Conservation (phyloP, 2,888 invertebrate genomes). For the Drosophila subquinaria region DNA sequence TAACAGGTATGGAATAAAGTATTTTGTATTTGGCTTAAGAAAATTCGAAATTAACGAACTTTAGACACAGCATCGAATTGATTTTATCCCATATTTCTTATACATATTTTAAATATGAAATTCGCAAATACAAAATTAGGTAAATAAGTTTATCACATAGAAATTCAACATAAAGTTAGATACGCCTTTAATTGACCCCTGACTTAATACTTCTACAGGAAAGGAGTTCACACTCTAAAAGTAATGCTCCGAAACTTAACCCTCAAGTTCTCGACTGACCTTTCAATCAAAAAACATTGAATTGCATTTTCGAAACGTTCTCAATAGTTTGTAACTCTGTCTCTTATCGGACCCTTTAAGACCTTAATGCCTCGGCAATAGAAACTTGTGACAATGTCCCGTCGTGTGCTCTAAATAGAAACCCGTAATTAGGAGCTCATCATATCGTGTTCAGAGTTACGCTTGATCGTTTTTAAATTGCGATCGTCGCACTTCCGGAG, state of each 20-base stretch:
- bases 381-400: slow-evolving; percentile 50
- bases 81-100: too few species aligned
- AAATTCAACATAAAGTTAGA: background rate
- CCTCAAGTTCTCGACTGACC: slow-evolving; percentile 2
- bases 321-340: background rate
- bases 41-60: too few species aligned
- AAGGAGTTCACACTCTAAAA: background rate
- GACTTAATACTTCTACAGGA: too few species aligned
- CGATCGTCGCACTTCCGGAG: slow-evolving; percentile 71
- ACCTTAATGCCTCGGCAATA: background rate
- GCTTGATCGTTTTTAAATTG: slow-evolving; percentile 80
- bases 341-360: slow-evolving; percentile 31
- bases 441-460: slow-evolving; percentile 59
- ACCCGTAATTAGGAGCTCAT: slow-evolving; percentile 73
- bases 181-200: background rate
- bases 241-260: background rate
- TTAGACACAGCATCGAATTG: too few species aligned
- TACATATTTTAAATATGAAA: too few species aligned
- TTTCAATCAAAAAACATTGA: background rate
- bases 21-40: too few species aligned
- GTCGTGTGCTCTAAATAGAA: slow-evolving; percentile 57
- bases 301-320: background rate
- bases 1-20: too few species aligned
- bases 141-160: background rate
- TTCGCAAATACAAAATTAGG: too few species aligned